These are phyloP conservation scores for Brienomyrus brachyistius DNA, from an alignment of 2,113 vertebrate genomes.

Conservation along the genomic window DNA sequence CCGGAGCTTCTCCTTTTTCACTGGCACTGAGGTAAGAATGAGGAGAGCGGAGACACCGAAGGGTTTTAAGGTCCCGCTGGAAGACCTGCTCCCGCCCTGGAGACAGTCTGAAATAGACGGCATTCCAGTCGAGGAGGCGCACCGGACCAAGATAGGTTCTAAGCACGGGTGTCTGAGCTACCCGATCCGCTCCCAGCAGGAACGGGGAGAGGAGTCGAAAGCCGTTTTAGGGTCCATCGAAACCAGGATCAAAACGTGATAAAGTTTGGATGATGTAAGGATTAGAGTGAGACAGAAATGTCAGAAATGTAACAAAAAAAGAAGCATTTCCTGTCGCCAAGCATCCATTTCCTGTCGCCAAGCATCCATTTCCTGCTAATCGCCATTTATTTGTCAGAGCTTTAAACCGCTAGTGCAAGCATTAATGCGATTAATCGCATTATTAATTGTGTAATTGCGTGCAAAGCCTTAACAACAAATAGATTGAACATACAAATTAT, in stretches of 20 bases:
- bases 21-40: not conserved
- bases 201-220: not conserved
- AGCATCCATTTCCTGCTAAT: not conserved
- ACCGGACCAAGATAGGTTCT: conserved; percentile 28
- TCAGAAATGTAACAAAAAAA: not conserved
- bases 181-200: conserved; percentile 15
- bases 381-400: not conserved
- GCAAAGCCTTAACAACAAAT: not conserved
- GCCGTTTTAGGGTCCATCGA: not conserved
- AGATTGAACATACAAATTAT: not conserved
- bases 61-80: not conserved
- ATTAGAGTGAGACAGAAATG: not conserved
- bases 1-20: not conserved
- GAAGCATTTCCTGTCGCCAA: not conserved
- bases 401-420: not conserved
- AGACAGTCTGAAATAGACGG: conserved; percentile 24
- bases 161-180: conserved; percentile 34
- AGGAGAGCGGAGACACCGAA: not conserved
- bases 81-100: not conserved
- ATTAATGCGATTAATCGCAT: not conserved
- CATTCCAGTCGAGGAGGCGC: conserved; percentile 22
- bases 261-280: not conserved
- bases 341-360: not conserved
- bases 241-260: not conserved
- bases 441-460: not conserved